Base-by-base conservation (phyloP, 2,888 invertebrate species). In the Dynastes maya region DNA sequence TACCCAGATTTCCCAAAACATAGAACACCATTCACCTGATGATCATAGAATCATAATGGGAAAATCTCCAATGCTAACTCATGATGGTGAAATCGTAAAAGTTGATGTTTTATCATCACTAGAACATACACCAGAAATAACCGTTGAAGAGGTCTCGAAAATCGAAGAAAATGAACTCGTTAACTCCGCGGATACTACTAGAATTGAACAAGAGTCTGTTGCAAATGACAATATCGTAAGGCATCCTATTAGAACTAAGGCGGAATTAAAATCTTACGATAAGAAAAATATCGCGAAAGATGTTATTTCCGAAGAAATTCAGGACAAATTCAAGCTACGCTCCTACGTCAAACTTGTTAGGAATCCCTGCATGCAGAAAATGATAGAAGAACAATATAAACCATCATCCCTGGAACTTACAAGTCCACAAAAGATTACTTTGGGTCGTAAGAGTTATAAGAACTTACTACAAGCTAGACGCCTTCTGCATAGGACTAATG, bases 211-310 rank as follows among this genome's bases (percentile, higher is more conserved):
- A n/a, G 37, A 71, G 1, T 13, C 22, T n/a, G n/a, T n/a, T 55
- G 11, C 4, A 9, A 45, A 61, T 45, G 61, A 40, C 4, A 45
- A 22, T 40, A 22, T 11, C 11, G n/a, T 16, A 5, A 76, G 22
- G 29, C 51, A 27, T 2, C 74, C 61, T 8, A 27, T 63, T 6
- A 29, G 67, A 3, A 76, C 76, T 29, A 76, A 76, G 37, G 76
- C 76, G 1, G 76, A 65, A 45, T 27, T 76, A 5, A 76, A 76
- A 29, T 27, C 72, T 22, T 72, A 72, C 13, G 72, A 72, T 6
- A 72, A 61, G 9, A 72, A 61, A 45, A 61, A 61, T 45, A 8
- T 8, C 27, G 22, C 0, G 11, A 13, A 40, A 65, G 8, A 64
- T 32, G n/a, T 16, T 2, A 3, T 9, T 8, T 45, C 8, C 8